phyloP scores from a whole-genome alignment of 1,140 invertebrate genomes.

The Eumaeus atala region DNA sequence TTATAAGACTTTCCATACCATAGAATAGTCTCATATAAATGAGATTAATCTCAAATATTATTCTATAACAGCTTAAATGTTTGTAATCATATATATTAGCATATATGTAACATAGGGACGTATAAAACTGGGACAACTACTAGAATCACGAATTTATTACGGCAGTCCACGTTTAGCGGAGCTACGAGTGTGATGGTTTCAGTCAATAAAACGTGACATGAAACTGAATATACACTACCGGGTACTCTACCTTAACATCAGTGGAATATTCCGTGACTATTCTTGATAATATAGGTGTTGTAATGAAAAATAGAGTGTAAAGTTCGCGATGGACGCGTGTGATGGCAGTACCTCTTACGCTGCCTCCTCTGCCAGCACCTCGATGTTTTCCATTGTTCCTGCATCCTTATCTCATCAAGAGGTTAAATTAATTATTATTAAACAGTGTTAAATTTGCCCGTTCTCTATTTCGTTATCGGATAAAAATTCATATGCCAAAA shows the following conservation, averaged over 20 bases:
- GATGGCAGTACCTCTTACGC: slow-evolving; percentile 54
- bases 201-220: too few relatives aligned
- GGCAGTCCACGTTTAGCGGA: not conserved
- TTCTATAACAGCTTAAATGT: not conserved
- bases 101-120: not conserved
- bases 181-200: not conserved
- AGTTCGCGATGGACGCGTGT: slow-evolving; percentile 52
- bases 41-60: not conserved
- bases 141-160: not conserved
- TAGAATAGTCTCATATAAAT: too few relatives aligned
- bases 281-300: too few relatives aligned
- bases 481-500: too few relatives aligned
- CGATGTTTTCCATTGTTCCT: slow-evolving; percentile 46
- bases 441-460: not conserved
- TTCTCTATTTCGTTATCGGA: not conserved
- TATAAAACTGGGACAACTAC: not conserved
- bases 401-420: slow-evolving; percentile 56
- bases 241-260: too few relatives aligned
- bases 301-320: slow-evolving; percentile 13
- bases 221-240: too few relatives aligned
- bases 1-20: too few relatives aligned
- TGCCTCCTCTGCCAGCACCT: slow-evolving; percentile 51
- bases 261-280: not conserved
- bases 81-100: not conserved
- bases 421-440: slow-evolving; percentile 32